Evolutionary conservation across 2,888 invertebrate genomes (phyloP).

Genomic region (Campaea margaritaria): DNA sequence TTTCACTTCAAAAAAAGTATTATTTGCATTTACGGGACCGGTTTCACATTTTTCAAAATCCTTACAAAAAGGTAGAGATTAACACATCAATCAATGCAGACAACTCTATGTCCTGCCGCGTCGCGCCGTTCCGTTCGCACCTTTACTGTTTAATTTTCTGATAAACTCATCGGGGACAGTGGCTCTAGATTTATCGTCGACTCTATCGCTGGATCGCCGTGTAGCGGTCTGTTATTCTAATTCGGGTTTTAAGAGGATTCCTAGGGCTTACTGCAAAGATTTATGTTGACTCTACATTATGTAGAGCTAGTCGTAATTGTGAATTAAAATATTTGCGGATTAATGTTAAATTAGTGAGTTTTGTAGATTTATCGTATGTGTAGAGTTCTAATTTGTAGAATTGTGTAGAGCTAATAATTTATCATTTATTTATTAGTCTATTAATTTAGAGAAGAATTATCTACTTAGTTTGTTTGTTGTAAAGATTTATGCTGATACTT

Average conservation of each 20-base stretch:
- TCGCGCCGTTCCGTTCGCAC: background rate
- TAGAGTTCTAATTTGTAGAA: background rate
- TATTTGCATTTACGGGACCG: too few species aligned
- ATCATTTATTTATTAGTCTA: too few species aligned
- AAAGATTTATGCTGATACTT: too few species aligned
- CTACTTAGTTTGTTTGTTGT: too few species aligned
- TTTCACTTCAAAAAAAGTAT: too few species aligned
- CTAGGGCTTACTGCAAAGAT: slow-evolving; percentile 20
- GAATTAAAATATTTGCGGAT: background rate
- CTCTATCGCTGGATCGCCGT: slow-evolving; percentile 18
- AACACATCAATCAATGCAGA: too few species aligned
- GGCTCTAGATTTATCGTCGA: slow-evolving; percentile 21
- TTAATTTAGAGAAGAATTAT: too few species aligned
- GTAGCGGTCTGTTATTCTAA: slow-evolving; percentile 32
- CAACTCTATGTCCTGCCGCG: too few species aligned
- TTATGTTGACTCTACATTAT: slow-evolving; percentile 21
- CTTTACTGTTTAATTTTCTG: slow-evolving; percentile 17
- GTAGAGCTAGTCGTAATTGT: slow-evolving; percentile 2
- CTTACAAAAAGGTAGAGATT: too few species aligned
- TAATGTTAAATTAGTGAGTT: background rate
- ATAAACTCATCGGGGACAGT: slow-evolving; percentile 18
- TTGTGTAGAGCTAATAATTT: background rate
- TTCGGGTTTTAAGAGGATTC: slow-evolving; percentile 27
- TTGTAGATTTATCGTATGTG: background rate
- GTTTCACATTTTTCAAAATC: too few species aligned